Percentiles rank a stretch among this genome's conserved stretches.
Evolutionary conservation across 2,113 vertebrate genomes (phyloP).

Genomic region (Tragelaphus strepsiceros): DNA sequence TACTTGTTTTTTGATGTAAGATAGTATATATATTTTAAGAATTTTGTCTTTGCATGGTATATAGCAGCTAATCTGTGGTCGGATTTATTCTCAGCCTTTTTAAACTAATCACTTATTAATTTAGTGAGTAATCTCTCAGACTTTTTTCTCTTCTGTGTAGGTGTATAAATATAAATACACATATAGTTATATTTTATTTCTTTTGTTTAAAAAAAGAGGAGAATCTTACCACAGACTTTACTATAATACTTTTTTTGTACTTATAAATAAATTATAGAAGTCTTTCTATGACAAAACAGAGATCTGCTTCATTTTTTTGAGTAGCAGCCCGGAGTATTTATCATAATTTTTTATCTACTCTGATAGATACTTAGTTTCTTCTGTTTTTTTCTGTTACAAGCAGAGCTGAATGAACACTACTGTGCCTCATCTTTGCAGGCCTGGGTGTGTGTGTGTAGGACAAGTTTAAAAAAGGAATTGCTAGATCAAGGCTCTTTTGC

Average conservation of each 20-base stretch:
- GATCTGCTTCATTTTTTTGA: background rate
- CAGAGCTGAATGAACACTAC: background rate
- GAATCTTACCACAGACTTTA: background rate
- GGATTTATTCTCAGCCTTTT: background rate
- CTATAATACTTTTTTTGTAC: background rate
- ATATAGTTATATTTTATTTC: background rate
- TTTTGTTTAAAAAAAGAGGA: background rate
- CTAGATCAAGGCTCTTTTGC: background rate
- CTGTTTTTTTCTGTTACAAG: background rate
- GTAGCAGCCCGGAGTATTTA: background rate
- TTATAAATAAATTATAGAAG: background rate
- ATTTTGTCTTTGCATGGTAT: background rate
- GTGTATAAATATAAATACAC: background rate
- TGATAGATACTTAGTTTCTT: background rate
- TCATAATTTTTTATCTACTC: background rate
- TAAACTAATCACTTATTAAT: background rate
- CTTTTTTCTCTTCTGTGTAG: background rate
- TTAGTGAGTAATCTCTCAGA: background rate
- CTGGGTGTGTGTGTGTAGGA: background rate
- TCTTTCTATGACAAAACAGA: slow-evolving; percentile 16
- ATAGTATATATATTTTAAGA: background rate
- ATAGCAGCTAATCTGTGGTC: background rate
- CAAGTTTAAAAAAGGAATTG: background rate
- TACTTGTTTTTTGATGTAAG: background rate
- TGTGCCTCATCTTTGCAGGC: background rate